Conservation (phyloP, 1,140 invertebrate species). For the Polypedilum pembai region DNA sequence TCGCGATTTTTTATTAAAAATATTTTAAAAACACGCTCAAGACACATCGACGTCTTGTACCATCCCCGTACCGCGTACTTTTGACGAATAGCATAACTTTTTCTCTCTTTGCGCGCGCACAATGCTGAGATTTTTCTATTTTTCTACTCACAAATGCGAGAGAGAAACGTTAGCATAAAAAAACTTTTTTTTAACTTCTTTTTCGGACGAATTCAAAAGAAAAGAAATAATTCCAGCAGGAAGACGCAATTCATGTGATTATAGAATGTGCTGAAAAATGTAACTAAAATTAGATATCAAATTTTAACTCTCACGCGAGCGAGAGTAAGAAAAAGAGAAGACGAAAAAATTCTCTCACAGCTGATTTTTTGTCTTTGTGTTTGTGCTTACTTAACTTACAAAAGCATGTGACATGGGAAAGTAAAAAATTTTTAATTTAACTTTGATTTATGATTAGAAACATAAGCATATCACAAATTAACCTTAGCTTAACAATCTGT, state of each 20-base stretch:
- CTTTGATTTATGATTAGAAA: too few species aligned
- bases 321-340: not conserved
- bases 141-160: not conserved
- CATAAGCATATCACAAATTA: too few species aligned
- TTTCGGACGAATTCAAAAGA: too few species aligned
- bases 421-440: too few species aligned
- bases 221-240: not conserved
- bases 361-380: constrained; percentile 11
- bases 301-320: not conserved
- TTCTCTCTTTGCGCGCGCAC: constrained; percentile 13
- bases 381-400: not conserved
- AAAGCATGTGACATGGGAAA: too few species aligned
- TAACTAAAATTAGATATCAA: constrained; percentile 13
- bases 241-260: not conserved
- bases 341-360: not conserved
- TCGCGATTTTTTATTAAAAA: not conserved
- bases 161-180: not conserved
- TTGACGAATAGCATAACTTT: constrained; percentile 9
- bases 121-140: not conserved
- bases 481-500: too few species aligned
- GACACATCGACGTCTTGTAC: not conserved
- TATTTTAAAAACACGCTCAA: not conserved
- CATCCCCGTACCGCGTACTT: constrained; percentile 1
- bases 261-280: constrained; percentile 12
- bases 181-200: not conserved